A percentile compares a stretch with the other conserved stretches of the same genome.
Evolutionary conservation across 2,888 invertebrate species (phyloP).

Genomic region (Nipponacmea schrenckii): DNA sequence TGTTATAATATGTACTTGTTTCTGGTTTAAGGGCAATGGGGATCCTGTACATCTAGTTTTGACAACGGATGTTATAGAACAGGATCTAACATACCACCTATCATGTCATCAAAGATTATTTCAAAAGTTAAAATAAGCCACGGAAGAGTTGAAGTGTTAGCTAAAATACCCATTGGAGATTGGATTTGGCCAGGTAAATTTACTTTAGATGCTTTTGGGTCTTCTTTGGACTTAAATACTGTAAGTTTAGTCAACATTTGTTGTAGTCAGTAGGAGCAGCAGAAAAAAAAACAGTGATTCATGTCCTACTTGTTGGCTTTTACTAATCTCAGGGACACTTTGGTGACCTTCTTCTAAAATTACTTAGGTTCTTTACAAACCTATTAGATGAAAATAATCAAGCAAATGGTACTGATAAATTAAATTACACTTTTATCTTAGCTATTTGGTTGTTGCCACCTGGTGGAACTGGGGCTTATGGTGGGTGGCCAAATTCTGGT

Average conservation of each 20-base stretch:
- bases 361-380: no score
- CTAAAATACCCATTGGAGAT: conserved; percentile 77
- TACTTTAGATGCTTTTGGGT: neutral
- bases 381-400: no score
- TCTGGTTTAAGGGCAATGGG: neutral
- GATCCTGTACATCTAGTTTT: conserved; percentile 9
- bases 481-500: conserved; percentile 78
- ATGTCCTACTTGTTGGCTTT: no score
- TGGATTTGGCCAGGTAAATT: conserved; percentile 78
- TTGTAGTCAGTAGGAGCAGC: no score
- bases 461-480: conserved; percentile 72
- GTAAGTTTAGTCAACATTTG: no score
- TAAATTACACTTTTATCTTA: conserved; percentile 47
- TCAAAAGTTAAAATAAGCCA: conserved; percentile 77
- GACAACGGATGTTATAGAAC: conserved; percentile 9
- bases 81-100: conserved; percentile 72
- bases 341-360: no score
- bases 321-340: no score
- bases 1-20: no score
- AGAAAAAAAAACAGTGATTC: no score
- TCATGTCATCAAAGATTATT: conserved; percentile 76
- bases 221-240: no score
- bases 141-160: conserved; percentile 75
- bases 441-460: conserved; percentile 80
- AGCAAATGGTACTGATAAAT: no score